phyloP scores from a whole-genome alignment of 2,888 invertebrate species.

The Stratiomys singularior region DNA sequence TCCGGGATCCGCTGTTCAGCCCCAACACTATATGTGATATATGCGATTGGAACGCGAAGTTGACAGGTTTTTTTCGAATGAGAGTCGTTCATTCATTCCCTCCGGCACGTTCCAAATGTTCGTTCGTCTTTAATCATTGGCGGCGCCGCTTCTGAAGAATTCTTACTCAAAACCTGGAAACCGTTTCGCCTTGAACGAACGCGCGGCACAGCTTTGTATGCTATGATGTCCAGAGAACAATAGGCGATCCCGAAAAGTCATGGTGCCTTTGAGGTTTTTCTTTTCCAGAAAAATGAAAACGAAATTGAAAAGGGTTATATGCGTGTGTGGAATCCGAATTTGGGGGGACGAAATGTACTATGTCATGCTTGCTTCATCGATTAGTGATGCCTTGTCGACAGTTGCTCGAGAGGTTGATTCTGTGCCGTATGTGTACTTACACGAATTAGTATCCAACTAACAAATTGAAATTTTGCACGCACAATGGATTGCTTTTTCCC shows the following conservation, averaged over 20 bases:
- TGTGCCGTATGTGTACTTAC: not conserved
- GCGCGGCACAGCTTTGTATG: not conserved
- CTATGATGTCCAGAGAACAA: no score
- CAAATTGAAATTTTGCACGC: slow-evolving; percentile 28
- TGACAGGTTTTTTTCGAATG: slow-evolving; percentile 24
- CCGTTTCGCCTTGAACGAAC: slow-evolving; percentile 16
- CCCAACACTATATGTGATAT: not conserved
- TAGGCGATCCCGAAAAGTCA: slow-evolving; percentile 26
- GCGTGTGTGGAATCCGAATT: slow-evolving; percentile 18
- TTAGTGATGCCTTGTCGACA: slow-evolving; percentile 32
- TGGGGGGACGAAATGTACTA: slow-evolving; percentile 1
- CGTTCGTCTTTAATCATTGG: slow-evolving; percentile 35
- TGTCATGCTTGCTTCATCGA: slow-evolving; percentile 31
- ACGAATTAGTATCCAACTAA: slow-evolving; percentile 4
- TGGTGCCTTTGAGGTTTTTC: slow-evolving; percentile 7
- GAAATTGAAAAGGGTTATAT: slow-evolving; percentile 13
- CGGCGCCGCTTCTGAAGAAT: slow-evolving; percentile 33
- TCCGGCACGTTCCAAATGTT: slow-evolving; percentile 28
- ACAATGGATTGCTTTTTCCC: not conserved
- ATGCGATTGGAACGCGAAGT: not conserved
- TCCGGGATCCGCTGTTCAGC: not conserved
- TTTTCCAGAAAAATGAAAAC: not conserved
- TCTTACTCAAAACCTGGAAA: slow-evolving; percentile 21
- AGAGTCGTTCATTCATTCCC: slow-evolving; percentile 29
- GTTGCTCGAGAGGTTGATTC: not conserved